A percentile compares a stretch with the other conserved stretches of the same genome.
These are phyloP conservation scores for Tamias sibiricus DNA, from an alignment of 2,113 vertebrate genomes.

Conservation along the genomic window DNA sequence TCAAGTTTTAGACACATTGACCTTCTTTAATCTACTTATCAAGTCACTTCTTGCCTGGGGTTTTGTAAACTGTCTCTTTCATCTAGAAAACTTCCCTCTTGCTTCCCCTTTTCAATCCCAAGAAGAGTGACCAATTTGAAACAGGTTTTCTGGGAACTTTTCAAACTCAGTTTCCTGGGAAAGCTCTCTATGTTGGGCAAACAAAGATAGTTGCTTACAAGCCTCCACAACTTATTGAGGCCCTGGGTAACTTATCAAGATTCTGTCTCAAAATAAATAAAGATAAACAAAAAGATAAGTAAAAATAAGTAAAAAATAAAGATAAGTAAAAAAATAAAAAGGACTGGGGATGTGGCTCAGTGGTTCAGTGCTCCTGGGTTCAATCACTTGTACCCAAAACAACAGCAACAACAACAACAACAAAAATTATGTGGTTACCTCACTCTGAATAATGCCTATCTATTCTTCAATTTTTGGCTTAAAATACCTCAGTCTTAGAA, in stretches of 20 bases:
- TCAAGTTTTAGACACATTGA: background rate
- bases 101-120: background rate
- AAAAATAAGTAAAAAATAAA: too few relatives aligned
- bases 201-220: background rate
- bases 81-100: background rate
- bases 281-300: too few relatives aligned
- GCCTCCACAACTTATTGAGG: too few relatives aligned
- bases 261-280: too few relatives aligned
- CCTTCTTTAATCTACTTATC: background rate
- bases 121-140: background rate
- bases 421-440: background rate
- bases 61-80: background rate
- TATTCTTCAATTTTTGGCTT: background rate
- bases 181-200: background rate
- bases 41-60: background rate
- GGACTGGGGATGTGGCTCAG: too few relatives aligned
- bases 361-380: too few relatives aligned
- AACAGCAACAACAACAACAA: too few relatives aligned
- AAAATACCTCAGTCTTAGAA: background rate
- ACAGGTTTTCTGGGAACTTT: background rate
- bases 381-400: too few relatives aligned
- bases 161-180: background rate
- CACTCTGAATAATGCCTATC: background rate
- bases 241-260: too few relatives aligned
- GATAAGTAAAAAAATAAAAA: too few relatives aligned